These are phyloP conservation scores for Chiridota heheva DNA, from an alignment of 35 echinoderm and acorn worm genomes.

Conservation along the genomic window DNA sequence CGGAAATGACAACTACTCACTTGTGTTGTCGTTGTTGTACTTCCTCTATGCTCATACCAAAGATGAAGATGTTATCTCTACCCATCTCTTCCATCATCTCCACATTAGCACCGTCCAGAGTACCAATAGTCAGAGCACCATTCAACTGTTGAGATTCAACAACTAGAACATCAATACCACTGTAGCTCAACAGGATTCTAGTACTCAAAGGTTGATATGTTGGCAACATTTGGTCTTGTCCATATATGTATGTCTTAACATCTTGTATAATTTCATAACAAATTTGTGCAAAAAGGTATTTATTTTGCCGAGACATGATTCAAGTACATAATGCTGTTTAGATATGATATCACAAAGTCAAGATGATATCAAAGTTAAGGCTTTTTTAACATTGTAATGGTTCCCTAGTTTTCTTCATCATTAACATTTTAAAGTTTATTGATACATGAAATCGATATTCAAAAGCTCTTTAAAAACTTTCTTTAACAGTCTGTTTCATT, in stretches of 20 bases:
- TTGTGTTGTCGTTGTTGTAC: constrained; percentile 46
- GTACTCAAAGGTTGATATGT: neutral
- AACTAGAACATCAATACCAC: neutral
- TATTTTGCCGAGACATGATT: neutral
- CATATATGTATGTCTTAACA: neutral
- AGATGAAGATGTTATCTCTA: constrained; percentile 95
- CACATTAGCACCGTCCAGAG: constrained; percentile 95
- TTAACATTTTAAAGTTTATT: no score
- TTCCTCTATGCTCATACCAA: constrained; percentile 95
- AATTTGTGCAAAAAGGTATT: neutral
- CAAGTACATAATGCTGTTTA: no score
- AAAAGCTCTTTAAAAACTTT: no score
- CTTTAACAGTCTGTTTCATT: no score
- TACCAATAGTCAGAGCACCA: constrained; percentile 94
- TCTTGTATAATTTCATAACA: neutral
- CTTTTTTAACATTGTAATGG: no score
- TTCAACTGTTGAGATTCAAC: constrained; percentile 63
- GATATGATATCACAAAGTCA: no score
- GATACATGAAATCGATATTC: no score
- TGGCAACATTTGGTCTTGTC: neutral
- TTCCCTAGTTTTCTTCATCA: no score
- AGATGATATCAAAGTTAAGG: no score
- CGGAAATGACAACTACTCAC: no score
- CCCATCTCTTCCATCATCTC: constrained; percentile 98
- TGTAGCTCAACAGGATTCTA: neutral